A percentile compares a stretch with the other conserved stretches of the same genome.
These are phyloP conservation scores for Contarinia nasturtii DNA, from an alignment of 1,140 invertebrate species.

Conservation along the genomic window DNA sequence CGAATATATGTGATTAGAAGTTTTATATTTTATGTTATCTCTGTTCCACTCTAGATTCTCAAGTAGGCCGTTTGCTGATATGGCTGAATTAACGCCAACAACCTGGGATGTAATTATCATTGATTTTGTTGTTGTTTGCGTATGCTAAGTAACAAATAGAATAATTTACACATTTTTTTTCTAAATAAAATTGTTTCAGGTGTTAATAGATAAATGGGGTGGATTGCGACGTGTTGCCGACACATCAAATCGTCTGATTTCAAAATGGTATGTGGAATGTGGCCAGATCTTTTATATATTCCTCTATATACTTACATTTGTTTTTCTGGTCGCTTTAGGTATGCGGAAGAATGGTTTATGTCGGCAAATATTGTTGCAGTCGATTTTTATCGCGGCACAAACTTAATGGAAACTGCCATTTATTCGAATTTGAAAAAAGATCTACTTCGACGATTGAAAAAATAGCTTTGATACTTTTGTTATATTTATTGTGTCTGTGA, in stretches of 20 bases:
- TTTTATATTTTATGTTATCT: too few relatives aligned
- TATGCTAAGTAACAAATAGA: too few relatives aligned
- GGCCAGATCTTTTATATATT: too few relatives aligned
- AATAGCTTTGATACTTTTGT: background rate
- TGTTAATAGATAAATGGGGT: slow-evolving; percentile 25
- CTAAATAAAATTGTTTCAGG: background rate
- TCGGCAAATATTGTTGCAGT: slow-evolving; percentile 38
- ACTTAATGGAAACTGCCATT: slow-evolving; percentile 35
- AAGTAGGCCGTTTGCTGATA: slow-evolving; percentile 32
- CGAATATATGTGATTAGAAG: too few relatives aligned
- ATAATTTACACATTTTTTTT: background rate
- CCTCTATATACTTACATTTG: too few relatives aligned
- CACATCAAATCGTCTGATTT: slow-evolving; percentile 32
- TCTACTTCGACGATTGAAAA: background rate
- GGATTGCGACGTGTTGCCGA: slow-evolving; percentile 35
- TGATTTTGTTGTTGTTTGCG: too few relatives aligned
- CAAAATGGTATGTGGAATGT: slow-evolving; percentile 32
- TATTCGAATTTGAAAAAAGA: slow-evolving; percentile 25
- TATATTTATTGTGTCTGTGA: background rate
- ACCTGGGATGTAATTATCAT: slow-evolving; percentile 28
- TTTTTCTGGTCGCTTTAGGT: too few relatives aligned
- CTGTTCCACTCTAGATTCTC: slow-evolving; percentile 18
- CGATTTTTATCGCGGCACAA: slow-evolving; percentile 36
- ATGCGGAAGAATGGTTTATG: slow-evolving; percentile 24
- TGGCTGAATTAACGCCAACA: slow-evolving; percentile 42